Percentiles rank a stretch among this genome's conserved stretches.
phyloP scores from a whole-genome alignment of 1,140 invertebrate species.

The Psix sp. region DNA sequence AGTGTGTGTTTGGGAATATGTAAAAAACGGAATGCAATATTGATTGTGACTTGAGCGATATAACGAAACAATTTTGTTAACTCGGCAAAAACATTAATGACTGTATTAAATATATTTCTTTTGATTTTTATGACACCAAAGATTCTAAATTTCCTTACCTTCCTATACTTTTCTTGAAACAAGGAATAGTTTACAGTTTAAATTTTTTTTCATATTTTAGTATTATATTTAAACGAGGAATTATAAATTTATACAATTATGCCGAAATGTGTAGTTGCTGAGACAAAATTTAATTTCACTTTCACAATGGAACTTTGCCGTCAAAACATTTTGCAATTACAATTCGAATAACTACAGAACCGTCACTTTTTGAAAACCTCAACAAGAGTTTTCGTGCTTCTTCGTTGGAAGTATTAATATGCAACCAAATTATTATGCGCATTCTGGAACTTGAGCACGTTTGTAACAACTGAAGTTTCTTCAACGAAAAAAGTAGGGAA shows the following conservation, averaged over 20 bases:
- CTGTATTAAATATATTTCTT: slow-evolving; percentile 61
- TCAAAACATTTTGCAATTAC: slow-evolving; percentile 13
- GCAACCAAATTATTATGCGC: slow-evolving; percentile 6
- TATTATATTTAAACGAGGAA: too few relatives aligned
- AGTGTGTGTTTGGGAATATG: slow-evolving; percentile 17
- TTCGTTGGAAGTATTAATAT: slow-evolving; percentile 9
- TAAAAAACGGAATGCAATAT: slow-evolving; percentile 17
- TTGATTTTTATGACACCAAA: slow-evolving; percentile 47
- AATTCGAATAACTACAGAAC: neutral
- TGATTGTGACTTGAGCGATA: slow-evolving; percentile 55
- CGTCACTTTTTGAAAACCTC: slow-evolving; percentile 3
- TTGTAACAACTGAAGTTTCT: slow-evolving; percentile 7
- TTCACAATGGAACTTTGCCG: too few relatives aligned
- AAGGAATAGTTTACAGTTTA: too few relatives aligned
- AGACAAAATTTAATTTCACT: too few relatives aligned
- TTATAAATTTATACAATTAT: too few relatives aligned
- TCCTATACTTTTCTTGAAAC: too few relatives aligned
- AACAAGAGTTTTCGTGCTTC: slow-evolving; percentile 2
- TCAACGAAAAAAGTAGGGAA: neutral
- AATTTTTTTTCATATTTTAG: too few relatives aligned
- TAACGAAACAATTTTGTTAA: slow-evolving; percentile 57
- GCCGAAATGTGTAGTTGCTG: too few relatives aligned
- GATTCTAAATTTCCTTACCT: neutral
- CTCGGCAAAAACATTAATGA: slow-evolving; percentile 52
- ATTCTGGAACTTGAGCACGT: slow-evolving; percentile 4